Conservation (phyloP, 2,797 vertebrate genomes). For the Centropyge bicolor region DNA sequence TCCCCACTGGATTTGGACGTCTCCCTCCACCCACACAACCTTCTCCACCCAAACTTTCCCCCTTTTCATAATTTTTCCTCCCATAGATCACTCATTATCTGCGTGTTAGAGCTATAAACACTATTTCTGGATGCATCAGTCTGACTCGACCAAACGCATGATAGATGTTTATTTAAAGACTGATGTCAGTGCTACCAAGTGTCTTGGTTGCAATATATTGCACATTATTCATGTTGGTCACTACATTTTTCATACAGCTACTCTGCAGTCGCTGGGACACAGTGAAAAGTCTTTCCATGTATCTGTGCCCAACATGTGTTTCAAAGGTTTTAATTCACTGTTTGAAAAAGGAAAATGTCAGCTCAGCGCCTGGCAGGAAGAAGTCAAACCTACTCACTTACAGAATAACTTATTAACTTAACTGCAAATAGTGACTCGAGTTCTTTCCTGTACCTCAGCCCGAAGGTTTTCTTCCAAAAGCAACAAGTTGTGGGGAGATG, state of each 20-base stretch:
- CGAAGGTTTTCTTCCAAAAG: not conserved
- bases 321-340: conserved; percentile 9
- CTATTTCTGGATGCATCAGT: conserved; percentile 1
- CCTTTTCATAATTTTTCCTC: not conserved
- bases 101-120: conserved; percentile 12
- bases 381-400: not conserved
- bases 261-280: not conserved
- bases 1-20: conserved; percentile 34
- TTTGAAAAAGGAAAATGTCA: not conserved
- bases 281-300: not conserved
- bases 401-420: not conserved
- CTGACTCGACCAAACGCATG: not conserved
- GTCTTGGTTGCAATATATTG: not conserved
- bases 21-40: conserved; percentile 39
- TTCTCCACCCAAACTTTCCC: conserved; percentile 26
- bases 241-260: not conserved
- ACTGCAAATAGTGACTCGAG: not conserved
- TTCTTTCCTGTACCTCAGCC: conserved; percentile 17
- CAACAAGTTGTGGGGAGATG: conserved; percentile 5
- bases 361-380: not conserved
- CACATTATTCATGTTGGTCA: not conserved
- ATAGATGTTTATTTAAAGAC: conserved; percentile 7
- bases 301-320: conserved; percentile 4
- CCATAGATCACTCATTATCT: not conserved
- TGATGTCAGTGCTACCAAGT: not conserved